These are phyloP conservation scores for Onychostoma macrolepis DNA, from an alignment of 2,113 vertebrate species.

Conservation along the genomic window DNA sequence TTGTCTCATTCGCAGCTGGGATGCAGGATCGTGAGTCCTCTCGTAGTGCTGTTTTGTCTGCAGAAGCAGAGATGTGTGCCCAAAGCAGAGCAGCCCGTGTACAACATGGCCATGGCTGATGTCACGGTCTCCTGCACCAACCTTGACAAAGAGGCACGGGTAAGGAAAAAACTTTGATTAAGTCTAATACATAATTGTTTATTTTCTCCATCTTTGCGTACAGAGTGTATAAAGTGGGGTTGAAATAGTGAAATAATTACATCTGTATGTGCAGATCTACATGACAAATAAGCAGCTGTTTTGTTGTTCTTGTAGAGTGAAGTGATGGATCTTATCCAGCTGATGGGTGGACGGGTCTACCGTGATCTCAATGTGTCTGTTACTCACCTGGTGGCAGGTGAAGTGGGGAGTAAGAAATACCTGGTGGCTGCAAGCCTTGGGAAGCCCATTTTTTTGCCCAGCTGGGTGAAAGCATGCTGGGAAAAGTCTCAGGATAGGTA, in stretches of 20 bases:
- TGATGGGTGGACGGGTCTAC: slow-evolving; percentile 93
- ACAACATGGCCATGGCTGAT: slow-evolving; percentile 94
- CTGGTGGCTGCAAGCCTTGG: slow-evolving; percentile 91
- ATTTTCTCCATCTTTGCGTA: background rate
- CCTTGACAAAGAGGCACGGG: slow-evolving; percentile 88
- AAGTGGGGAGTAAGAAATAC: slow-evolving; percentile 98
- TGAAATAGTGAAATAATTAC: background rate
- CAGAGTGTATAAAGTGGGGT: background rate
- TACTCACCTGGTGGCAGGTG: slow-evolving; percentile 94
- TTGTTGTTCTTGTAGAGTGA: slow-evolving; percentile 79
- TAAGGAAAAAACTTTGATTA: slow-evolving; percentile 58
- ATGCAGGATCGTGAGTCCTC: slow-evolving; percentile 92
- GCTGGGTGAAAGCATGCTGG: slow-evolving; percentile 92
- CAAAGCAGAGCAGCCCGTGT: slow-evolving; percentile 88
- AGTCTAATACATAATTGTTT: background rate
- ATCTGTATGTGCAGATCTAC: background rate
- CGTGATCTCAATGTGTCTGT: slow-evolving; percentile 90
- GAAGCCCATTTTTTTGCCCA: slow-evolving; percentile 89
- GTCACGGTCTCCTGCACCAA: slow-evolving; percentile 91
- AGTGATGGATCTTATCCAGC: slow-evolving; percentile 88
- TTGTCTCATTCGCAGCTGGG: slow-evolving; percentile 77
- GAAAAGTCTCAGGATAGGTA: slow-evolving; percentile 90
- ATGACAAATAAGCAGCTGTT: background rate
- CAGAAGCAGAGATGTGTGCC: slow-evolving; percentile 89
- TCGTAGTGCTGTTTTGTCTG: slow-evolving; percentile 92